Evolutionary conservation across 2,888 invertebrate genomes (phyloP).

Genomic region (Drosophila anomelani): DNA sequence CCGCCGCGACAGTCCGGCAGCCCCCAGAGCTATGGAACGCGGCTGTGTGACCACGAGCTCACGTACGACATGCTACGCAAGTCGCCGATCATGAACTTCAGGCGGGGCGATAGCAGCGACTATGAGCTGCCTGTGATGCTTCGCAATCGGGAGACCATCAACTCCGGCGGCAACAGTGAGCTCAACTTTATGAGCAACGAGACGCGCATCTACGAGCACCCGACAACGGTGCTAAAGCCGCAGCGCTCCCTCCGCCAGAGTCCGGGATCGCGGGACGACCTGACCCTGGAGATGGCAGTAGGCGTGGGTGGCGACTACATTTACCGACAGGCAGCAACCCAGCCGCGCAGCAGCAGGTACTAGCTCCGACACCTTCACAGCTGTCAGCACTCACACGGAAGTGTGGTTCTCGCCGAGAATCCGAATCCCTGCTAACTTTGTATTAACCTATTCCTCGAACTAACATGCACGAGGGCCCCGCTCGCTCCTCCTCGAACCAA

Average conservation of each 20-base stretch:
- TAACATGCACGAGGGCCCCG: constrained; percentile 44
- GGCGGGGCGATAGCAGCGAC: constrained; percentile 80
- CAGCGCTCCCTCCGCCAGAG: constrained; percentile 72
- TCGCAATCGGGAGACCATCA: constrained; percentile 82
- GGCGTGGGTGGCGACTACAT: constrained; percentile 64
- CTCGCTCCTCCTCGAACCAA: constrained; percentile 29
- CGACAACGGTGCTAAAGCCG: constrained; percentile 76
- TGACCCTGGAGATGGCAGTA: constrained; percentile 69
- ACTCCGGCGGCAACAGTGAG: constrained; percentile 83
- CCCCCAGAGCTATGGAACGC: constrained; percentile 84
- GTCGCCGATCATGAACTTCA: constrained; percentile 84
- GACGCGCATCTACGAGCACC: constrained; percentile 82
- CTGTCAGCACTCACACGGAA: constrained; percentile 1
- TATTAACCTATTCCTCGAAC: constrained; percentile 18
- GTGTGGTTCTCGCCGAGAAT: constrained; percentile 9
- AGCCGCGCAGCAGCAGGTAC: constrained; percentile 83
- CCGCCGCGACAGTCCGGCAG: constrained; percentile 79
- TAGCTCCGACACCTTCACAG: constrained; percentile 49
- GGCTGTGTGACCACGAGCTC: constrained; percentile 84
- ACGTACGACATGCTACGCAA: constrained; percentile 84
- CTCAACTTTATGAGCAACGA: constrained; percentile 83
- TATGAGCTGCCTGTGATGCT: constrained; percentile 79
- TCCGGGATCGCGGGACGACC: constrained; percentile 79
- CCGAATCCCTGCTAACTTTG: constrained; percentile 17
- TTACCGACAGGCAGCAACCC: constrained; percentile 70